These are phyloP conservation scores for Nannoperca obscura DNA, from an alignment of 2,797 vertebrate species.

Conservation along the genomic window DNA sequence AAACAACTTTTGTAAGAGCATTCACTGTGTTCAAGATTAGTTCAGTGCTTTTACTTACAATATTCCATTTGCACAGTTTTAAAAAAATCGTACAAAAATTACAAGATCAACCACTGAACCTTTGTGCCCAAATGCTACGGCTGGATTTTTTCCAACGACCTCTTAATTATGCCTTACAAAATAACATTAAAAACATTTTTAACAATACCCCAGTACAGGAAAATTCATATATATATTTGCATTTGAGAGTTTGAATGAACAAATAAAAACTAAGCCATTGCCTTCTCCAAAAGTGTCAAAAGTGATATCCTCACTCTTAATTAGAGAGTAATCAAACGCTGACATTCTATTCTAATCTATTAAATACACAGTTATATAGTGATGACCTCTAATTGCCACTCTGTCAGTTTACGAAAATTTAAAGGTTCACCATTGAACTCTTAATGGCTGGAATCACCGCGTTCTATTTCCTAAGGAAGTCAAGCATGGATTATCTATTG, in stretches of 20 bases:
- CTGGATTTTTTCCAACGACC: too few relatives aligned
- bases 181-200: too few relatives aligned
- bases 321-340: constrained; percentile 36
- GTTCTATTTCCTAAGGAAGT: constrained; percentile 80
- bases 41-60: background rate
- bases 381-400: constrained; percentile 64
- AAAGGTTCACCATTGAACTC: constrained; percentile 76
- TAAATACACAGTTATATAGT: constrained; percentile 25
- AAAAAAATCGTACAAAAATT: too few relatives aligned
- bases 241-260: background rate
- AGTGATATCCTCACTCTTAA: constrained; percentile 34
- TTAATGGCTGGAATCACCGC: constrained; percentile 69
- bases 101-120: background rate
- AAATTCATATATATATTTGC: too few relatives aligned
- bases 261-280: constrained; percentile 7
- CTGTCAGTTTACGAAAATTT: constrained; percentile 65
- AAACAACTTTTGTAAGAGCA: background rate
- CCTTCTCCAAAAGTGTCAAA: constrained; percentile 4
- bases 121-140: background rate
- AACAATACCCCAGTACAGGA: too few relatives aligned
- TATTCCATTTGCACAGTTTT: background rate
- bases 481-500: constrained; percentile 74
- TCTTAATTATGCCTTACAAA: too few relatives aligned
- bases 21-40: background rate
- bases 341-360: constrained; percentile 31